Evolutionary conservation across 2,888 invertebrate genomes (phyloP).

Genomic region (Cyrtodaria siliqua): DNA sequence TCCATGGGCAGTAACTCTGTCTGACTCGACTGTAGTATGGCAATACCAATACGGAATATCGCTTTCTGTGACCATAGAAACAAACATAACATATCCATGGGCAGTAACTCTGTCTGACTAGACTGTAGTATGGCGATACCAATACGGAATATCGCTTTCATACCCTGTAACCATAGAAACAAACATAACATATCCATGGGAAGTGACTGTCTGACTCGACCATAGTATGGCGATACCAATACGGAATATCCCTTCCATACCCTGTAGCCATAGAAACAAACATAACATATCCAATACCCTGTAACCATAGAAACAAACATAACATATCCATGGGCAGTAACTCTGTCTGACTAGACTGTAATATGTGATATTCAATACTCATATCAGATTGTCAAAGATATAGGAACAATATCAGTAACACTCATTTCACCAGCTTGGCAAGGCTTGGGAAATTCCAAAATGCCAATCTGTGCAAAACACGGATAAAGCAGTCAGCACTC

Average conservation of each 20-base stretch:
- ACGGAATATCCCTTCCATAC: slow-evolving; percentile 99
- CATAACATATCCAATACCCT: slow-evolving; percentile 99
- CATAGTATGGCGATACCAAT: slow-evolving; percentile 97
- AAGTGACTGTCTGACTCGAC: slow-evolving; percentile 95
- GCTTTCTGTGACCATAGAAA: slow-evolving; percentile 99
- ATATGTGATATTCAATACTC: slow-evolving; percentile 97
- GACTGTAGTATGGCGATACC: slow-evolving; percentile 96
- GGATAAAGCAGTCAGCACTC: no score
- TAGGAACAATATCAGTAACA: slow-evolving; percentile 99
- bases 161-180: slow-evolving; percentile 89
- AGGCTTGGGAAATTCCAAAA: slow-evolving; percentile 93
- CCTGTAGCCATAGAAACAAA: slow-evolving; percentile 99
- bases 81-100: slow-evolving; percentile 99
- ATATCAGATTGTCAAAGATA: slow-evolving; percentile 99
- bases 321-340: slow-evolving; percentile 98
- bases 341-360: slow-evolving; percentile 96
- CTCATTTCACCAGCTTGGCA: no score
- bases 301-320: no score
- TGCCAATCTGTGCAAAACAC: no score
- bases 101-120: slow-evolving; percentile 96
- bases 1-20: slow-evolving; percentile 97
- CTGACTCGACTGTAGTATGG: slow-evolving; percentile 96
- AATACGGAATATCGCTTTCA: slow-evolving; percentile 99
- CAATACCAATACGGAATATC: slow-evolving; percentile 98
- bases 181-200: slow-evolving; percentile 99